These are phyloP conservation scores for Pseudococcus jackbeardsleyi DNA, from an alignment of 2,888 invertebrate genomes.

Conservation along the genomic window DNA sequence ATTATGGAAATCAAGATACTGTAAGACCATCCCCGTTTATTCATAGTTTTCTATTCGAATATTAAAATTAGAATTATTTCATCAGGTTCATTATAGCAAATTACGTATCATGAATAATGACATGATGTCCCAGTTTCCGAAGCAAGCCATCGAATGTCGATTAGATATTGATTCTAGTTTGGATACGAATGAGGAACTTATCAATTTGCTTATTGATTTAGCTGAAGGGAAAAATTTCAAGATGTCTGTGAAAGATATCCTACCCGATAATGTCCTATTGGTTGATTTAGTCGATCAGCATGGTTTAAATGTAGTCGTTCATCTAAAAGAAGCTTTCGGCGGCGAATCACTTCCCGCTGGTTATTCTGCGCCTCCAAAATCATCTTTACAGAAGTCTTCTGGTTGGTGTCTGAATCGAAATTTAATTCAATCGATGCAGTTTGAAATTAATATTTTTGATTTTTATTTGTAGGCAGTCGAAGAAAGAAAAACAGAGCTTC, in stretches of 20 bases:
- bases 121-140: conserved; percentile 75
- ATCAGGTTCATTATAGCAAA: conserved; percentile 71
- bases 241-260: conserved; percentile 74
- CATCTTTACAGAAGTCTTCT: not conserved
- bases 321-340: not conserved
- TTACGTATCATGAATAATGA: conserved; percentile 78
- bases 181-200: not conserved
- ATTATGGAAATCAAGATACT: conserved; percentile 95
- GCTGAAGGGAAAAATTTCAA: conserved; percentile 74
- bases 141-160: conserved; percentile 84
- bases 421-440: not conserved
- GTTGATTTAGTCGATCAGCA: conserved; percentile 58
- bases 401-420: not conserved
- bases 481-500: too few relatives aligned
- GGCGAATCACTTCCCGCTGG: not conserved
- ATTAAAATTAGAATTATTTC: not conserved
- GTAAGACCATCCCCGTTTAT: conserved; percentile 70
- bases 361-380: not conserved
- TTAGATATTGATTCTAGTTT: conserved; percentile 73
- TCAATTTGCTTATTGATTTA: conserved; percentile 16
- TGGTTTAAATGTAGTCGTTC: not conserved
- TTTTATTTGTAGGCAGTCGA: too few relatives aligned
- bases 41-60: not conserved
- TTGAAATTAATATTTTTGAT: too few relatives aligned
- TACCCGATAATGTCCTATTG: conserved; percentile 72